Evolutionary conservation across 2,113 vertebrate species (phyloP).

Genomic region (Gymnocephalus cernua): DNA sequence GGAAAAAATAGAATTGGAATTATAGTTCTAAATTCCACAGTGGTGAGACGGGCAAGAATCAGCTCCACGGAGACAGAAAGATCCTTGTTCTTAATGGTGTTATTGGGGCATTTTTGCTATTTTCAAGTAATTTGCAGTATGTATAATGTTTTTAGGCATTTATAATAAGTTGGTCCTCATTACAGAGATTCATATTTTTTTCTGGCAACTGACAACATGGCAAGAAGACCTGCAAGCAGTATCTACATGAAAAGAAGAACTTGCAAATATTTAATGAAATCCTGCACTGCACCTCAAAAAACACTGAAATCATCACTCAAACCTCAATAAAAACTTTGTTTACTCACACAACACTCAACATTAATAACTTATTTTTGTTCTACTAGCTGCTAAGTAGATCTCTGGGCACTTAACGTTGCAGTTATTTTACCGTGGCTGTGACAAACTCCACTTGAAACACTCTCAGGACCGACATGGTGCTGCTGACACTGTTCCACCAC

Average conservation of each 20-base stretch:
- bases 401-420: not conserved
- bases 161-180: not conserved
- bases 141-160: constrained; percentile 8
- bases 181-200: not conserved
- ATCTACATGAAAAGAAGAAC: not conserved
- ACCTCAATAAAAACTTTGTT: not conserved
- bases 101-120: not conserved
- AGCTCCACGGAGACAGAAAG: not conserved
- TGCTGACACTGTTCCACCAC: constrained; percentile 59
- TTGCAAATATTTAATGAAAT: not conserved
- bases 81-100: not conserved
- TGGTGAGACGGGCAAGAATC: not conserved
- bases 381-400: not conserved
- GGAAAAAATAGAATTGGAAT: not conserved
- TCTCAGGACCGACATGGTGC: constrained; percentile 64
- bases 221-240: not conserved
- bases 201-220: not conserved
- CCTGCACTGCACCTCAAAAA: not conserved
- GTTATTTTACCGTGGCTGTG: constrained; percentile 16
- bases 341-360: not conserved
- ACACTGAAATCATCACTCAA: constrained; percentile 9
- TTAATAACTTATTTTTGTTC: not conserved
- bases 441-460: constrained; percentile 43
- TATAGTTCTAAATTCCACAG: not conserved
- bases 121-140: constrained; percentile 2